Evolutionary conservation across 1,140 invertebrate species (phyloP).

Genomic region (Leguminivora glycinivorella): DNA sequence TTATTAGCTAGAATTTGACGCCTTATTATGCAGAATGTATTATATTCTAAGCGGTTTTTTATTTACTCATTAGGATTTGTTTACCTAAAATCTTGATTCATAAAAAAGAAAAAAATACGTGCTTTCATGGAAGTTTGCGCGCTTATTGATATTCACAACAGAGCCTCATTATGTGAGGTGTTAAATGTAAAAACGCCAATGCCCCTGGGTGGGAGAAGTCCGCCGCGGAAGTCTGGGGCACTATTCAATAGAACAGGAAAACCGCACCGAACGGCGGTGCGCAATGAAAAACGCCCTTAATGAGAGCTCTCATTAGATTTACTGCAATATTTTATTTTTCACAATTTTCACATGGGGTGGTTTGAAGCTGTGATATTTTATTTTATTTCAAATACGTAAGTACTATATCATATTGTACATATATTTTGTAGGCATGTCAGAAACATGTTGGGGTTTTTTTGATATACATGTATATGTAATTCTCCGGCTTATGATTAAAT

Average conservation of each 20-base stretch:
- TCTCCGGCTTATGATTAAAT: no score
- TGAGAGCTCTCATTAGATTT: conserved; percentile 52
- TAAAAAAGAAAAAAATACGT: neutral
- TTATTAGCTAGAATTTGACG: neutral
- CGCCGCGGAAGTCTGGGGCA: conserved; percentile 47
- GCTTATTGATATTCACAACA: conserved; percentile 33
- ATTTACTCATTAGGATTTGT: neutral
- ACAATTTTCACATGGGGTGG: neutral
- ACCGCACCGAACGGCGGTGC: conserved; percentile 42
- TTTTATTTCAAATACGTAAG: neutral
- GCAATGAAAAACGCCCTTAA: conserved; percentile 51
- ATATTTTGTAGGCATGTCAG: no score
- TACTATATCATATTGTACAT: no score
- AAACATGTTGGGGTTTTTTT: no score
- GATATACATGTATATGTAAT: no score
- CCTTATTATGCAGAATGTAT: neutral
- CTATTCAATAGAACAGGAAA: conserved; percentile 50
- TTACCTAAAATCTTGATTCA: neutral
- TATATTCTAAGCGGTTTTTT: no score
- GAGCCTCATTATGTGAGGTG: conserved; percentile 57
- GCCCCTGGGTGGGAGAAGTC: conserved; percentile 41
- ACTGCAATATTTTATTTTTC: conserved; percentile 21
- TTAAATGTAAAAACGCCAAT: conserved; percentile 53
- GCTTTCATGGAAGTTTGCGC: neutral
- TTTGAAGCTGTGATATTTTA: neutral